A percentile compares a stretch with the other conserved stretches of the same genome.
Evolutionary conservation across 2,797 vertebrate genomes (phyloP).

Genomic region (Intellagama lesueurii): DNA sequence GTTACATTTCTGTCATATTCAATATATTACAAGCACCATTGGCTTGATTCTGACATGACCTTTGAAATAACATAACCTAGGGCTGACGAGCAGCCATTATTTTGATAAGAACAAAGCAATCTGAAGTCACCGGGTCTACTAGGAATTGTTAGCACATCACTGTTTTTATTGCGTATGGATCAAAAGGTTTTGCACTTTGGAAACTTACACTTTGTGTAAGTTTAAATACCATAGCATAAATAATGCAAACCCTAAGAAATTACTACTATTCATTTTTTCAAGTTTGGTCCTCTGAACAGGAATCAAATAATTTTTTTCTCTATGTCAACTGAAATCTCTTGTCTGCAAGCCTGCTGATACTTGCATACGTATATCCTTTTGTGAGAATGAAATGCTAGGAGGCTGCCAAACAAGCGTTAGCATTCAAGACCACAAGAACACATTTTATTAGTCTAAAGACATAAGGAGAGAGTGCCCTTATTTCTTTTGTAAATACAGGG

Average conservation of each 20-base stretch:
- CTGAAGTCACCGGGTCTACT: neutral
- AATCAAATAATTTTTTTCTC: neutral
- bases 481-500: neutral
- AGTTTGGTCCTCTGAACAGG: neutral
- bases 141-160: neutral
- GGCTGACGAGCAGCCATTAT: neutral
- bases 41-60: neutral
- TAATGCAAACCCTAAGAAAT: neutral
- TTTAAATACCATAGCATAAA: neutral
- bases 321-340: neutral
- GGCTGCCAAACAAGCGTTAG: neutral
- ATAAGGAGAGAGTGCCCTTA: neutral
- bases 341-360: neutral
- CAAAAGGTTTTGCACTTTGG: neutral
- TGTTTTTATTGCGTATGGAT: neutral
- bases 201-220: neutral
- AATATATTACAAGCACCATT: neutral
- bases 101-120: neutral
- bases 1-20: neutral
- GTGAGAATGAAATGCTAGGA: neutral
- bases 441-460: slow-evolving; percentile 10
- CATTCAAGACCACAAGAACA: neutral
- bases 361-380: neutral
- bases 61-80: neutral
- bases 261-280: neutral